phyloP scores from a whole-genome alignment of 2,888 invertebrate species.

The Spisula solida region DNA sequence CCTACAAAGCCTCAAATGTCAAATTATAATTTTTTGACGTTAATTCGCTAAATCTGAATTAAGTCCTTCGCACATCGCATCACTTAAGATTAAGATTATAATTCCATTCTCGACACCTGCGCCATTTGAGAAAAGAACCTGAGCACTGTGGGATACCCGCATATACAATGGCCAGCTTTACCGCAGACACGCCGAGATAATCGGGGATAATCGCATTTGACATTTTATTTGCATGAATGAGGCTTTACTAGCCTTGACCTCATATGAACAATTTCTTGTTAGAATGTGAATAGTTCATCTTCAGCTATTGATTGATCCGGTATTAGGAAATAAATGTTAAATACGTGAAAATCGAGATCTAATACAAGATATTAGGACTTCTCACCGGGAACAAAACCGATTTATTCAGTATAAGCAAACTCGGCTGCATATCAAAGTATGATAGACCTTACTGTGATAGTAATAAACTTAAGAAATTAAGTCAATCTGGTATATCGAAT shows the following conservation, averaged over 20 bases:
- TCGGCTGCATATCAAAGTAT: too few species aligned
- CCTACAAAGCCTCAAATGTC: slow-evolving; percentile 63
- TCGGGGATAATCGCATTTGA: slow-evolving; percentile 28
- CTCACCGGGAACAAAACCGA: too few species aligned
- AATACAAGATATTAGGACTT: too few species aligned
- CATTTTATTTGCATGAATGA: slow-evolving; percentile 25
- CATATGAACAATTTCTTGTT: not conserved
- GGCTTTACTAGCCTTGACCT: not conserved
- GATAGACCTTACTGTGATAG: too few species aligned
- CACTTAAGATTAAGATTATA: slow-evolving; percentile 62
- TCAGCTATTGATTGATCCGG: too few species aligned
- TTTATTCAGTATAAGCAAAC: too few species aligned
- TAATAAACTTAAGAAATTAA: too few species aligned
- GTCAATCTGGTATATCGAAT: too few species aligned
- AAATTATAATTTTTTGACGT: slow-evolving; percentile 65
- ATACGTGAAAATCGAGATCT: too few species aligned
- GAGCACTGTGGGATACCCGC: slow-evolving; percentile 46
- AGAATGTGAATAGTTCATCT: not conserved
- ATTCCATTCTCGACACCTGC: slow-evolving; percentile 57
- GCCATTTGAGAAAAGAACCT: slow-evolving; percentile 51
- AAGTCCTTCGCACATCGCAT: slow-evolving; percentile 60
- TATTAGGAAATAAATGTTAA: too few species aligned
- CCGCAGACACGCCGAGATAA: slow-evolving; percentile 37
- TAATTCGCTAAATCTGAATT: slow-evolving; percentile 65
- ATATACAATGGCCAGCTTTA: slow-evolving; percentile 55